Conservation (phyloP, 2,888 invertebrate genomes). For the Dryobota labecula region DNA sequence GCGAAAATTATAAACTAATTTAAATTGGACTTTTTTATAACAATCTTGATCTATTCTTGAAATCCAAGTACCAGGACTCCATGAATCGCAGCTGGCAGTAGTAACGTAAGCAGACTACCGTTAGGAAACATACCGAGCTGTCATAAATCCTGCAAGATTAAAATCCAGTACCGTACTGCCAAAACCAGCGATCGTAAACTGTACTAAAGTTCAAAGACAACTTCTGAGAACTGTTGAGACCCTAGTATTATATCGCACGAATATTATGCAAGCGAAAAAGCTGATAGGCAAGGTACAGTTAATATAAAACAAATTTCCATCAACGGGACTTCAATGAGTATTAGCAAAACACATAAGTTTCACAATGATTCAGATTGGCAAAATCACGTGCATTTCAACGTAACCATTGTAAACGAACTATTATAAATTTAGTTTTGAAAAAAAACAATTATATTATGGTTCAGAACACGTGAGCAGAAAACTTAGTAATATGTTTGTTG, state of each 20-base stretch:
- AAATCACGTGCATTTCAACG: constrained; percentile 64
- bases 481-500: constrained; percentile 54
- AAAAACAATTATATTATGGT: constrained; percentile 62
- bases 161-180: constrained; percentile 40
- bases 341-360: constrained; percentile 55
- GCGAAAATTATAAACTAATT: not conserved
- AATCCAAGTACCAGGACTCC: constrained; percentile 39
- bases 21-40: constrained; percentile 1
- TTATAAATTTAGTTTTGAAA: constrained; percentile 58
- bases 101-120: constrained; percentile 48
- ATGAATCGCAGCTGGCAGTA: constrained; percentile 32
- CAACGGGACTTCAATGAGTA: constrained; percentile 33
- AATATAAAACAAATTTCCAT: constrained; percentile 15
- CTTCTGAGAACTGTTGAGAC: constrained; percentile 40
- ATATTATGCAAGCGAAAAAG: constrained; percentile 44
- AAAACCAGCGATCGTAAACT: constrained; percentile 52
- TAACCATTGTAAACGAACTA: constrained; percentile 53
- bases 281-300: constrained; percentile 9
- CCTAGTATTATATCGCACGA: constrained; percentile 43
- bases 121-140: constrained; percentile 38
- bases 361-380: constrained; percentile 66
- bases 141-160: constrained; percentile 48
- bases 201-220: constrained; percentile 44
- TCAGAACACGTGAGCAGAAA: constrained; percentile 61
- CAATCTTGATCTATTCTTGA: constrained; percentile 40